Percentiles rank a stretch among this genome's conserved stretches.
Evolutionary conservation across 64 coral and sea anemone species (phyloP).

Genomic region (Catalaphyllia jardinei): DNA sequence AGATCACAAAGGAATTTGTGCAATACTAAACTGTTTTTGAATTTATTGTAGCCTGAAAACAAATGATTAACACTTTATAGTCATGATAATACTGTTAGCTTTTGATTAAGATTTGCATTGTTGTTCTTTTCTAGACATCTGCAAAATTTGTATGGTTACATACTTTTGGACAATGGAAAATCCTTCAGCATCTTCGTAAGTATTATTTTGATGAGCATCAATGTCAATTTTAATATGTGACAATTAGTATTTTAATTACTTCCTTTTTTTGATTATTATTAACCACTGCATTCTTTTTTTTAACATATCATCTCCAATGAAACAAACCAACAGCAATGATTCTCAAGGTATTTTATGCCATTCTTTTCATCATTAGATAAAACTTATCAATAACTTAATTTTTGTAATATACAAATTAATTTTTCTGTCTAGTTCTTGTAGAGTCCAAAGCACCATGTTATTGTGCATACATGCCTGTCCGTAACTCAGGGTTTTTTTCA

Average conservation of each 20-base stretch:
- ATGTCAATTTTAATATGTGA: background rate
- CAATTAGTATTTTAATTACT: background rate
- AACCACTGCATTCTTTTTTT: conserved; percentile 13
- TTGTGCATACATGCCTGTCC: conserved; percentile 43
- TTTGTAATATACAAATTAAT: conserved; percentile 7
- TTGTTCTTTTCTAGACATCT: conserved; percentile 3
- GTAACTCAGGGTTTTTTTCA: conserved; percentile 39
- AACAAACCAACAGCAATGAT: conserved; percentile 16
- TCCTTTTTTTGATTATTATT: background rate
- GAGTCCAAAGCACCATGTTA: conserved; percentile 58
- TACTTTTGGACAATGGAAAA: conserved; percentile 25
- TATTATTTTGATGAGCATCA: background rate
- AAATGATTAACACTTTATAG: background rate
- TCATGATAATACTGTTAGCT: background rate
- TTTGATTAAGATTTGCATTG: background rate
- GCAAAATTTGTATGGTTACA: conserved; percentile 11
- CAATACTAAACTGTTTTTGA: conserved; percentile 62
- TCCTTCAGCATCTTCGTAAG: background rate
- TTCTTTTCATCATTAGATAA: conserved; percentile 33
- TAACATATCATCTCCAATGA: conserved; percentile 5
- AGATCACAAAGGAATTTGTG: conserved; percentile 63
- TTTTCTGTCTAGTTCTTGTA: conserved; percentile 58
- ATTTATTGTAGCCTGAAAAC: conserved; percentile 10
- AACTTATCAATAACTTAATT: conserved; percentile 22
- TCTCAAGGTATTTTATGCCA: conserved; percentile 24